Base-by-base conservation (phyloP, 2,113 vertebrate species). In the Melanostigma gelatinosum region DNA sequence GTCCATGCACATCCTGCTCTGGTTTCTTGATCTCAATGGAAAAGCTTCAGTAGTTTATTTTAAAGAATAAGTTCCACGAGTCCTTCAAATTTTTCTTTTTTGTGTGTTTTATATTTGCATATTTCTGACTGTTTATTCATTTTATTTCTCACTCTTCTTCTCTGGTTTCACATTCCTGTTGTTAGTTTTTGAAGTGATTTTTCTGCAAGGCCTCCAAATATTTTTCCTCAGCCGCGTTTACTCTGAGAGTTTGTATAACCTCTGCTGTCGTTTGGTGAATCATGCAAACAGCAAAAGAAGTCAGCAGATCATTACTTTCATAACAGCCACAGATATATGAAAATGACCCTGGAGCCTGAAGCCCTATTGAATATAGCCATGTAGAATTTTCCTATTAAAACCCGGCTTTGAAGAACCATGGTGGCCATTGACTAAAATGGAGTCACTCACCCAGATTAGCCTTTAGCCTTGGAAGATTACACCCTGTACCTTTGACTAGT, bases 401-500 rank as follows among this genome's bases (percentile, higher is more conserved):
- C 69, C 13, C 29, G 32, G 77, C 84, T 86, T 55, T 15, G 46
- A 68, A 64, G 70, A 83, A 58, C 70, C 29, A 52, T 3, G 44
- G 74, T 72, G 81, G 77, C 68, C 57, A 69, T 85, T 84, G 85
- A 91, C 87, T 72, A 72, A 87, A 77, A 63, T 75, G 78, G 72
- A 87, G 85, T 80, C 87, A 83, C 82, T 85, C 75, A 75, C 64
- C 77, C 87, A 90, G 85, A 91, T 94, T 93, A 93, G 82, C 92
- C 93, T 94, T 90, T 92, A 84, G 92, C 89, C 93, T 92, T 89
- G 87, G 75, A 83, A 89, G 87, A 93, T 90, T 75, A 82, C 64
- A 80, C 82, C 54, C 83, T 62, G 79, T 79, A 77, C 89, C 92
- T 88, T 80, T 88, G 87, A 93, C 85, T 93, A 90, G 88, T 92